Evolutionary conservation across 2,113 vertebrate genomes (phyloP), one percentile per base, ranked within the genome.

Genomic region (Leptocoma aspasia): DNA sequence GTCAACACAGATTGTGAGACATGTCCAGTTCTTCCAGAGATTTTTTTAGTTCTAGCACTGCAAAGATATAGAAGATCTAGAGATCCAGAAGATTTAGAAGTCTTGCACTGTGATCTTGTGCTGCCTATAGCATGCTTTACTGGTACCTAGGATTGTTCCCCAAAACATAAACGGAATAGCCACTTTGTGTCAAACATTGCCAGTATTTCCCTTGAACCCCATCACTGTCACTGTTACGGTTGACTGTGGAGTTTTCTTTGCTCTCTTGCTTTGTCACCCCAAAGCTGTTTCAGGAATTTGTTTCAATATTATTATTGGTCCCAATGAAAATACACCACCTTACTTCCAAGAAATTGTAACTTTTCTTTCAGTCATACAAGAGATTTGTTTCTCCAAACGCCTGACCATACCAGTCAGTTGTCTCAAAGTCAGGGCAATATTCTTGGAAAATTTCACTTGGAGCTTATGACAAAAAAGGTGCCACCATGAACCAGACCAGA

Each of bases 151-250:
- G 24, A 19, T 53, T 72, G 20, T 28, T 6, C 6, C 8, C 11
- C 33, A 10, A 37, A 64, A 23, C 11, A 13, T 23, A 50, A 77
- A 69, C 9, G 39, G 16, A 47, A 23, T 3, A 60, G 4, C 5
- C 56, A 15, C 31, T 63, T 88, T 28, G 3, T 30, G 15, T 10
- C 18, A 53, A 44, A 10, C 2, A 2, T 44, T 81, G 66, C 35
- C 37, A 39, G 10, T 35, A 39, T 41, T 89, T 49, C 19, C 12
- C 41, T 56, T n/a, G 7, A 85, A 37, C 9, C 5, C 45, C 24
- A 22, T 23, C 37, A 9, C 24, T 0, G 0, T 56, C n/a, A 24
- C 12, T 61, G 13, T 44, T 54, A 65, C 0, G 0, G 28, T 17
- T 82, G 45, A 61, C 42, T 20, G 1, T 14, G 21, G 35, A n/a